Evolutionary conservation across 2,113 vertebrate species (phyloP), one percentile per base, ranked within the genome.

Genomic region (Oreotrochilus melanogaster): DNA sequence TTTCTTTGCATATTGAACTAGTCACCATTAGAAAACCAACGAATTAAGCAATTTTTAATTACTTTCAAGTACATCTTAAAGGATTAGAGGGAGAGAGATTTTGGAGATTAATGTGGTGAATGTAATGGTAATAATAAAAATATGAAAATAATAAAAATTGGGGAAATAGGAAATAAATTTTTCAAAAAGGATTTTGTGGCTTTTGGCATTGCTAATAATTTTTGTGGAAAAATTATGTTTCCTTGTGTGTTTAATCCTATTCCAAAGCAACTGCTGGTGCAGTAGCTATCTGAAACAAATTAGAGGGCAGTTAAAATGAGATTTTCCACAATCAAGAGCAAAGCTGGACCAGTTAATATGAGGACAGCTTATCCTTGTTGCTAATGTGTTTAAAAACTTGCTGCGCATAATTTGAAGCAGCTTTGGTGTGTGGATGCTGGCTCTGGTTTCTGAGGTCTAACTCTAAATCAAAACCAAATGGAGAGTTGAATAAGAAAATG

Each of bases 381-480:
- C 94, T 98, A 98, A 98, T 98, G 97, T 98, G 98, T 98, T 98
- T 98, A 98, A 98, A 98, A 98, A 98, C 97, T 98, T 98, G 97
- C 98, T 97, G 95, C 95, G 96, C 93, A 94, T 98, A 98, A 98
- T 98, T 97, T 96, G 96, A 98, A 98, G 98, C 98, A 98, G 98
- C 94, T 98, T 97, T 97, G 97, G 95, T 96, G 89, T 84, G 91
- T 97, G 94, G 93, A 97, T 97, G 89, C 70, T 0, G n/a, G 85
- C 86, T 97, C 90, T 33, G 43, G 94, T 97, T 98, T 98, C 97
- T 3, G 30, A 97, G 96, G 96, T 97, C 88, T 97, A 95, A 86
- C 62, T 75, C 58, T 98, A 97, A 98, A 98, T 98, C 94, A 95
- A 97, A 98, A 98, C 96, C 97, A 97, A 97, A 98, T 98, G 97